phyloP scores from a whole-genome alignment of 2,113 vertebrate species.

The Dipodomys spectabilis region DNA sequence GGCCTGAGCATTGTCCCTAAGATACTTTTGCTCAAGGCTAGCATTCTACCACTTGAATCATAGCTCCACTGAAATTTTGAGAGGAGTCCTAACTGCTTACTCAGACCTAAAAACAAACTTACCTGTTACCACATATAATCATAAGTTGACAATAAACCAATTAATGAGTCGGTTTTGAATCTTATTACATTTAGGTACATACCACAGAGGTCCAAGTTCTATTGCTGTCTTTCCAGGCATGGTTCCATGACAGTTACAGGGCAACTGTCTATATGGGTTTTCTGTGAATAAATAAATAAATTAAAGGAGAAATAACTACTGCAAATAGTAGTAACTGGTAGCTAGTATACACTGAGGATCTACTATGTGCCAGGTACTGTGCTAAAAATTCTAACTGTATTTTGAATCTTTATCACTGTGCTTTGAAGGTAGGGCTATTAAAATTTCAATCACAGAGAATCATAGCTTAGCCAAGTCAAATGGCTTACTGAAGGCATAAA shows the following conservation, averaged over 20 bases:
- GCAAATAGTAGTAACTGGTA: not conserved
- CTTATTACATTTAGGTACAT: conserved; percentile 63
- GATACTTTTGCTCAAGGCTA: too few species aligned
- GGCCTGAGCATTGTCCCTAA: too few species aligned
- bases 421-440: conserved; percentile 32
- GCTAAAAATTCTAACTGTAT: conserved; percentile 23
- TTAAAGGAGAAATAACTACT: conserved; percentile 45
- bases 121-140: not conserved
- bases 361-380: conserved; percentile 62
- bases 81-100: conserved; percentile 15
- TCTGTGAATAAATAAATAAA: conserved; percentile 82
- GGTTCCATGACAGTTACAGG: conserved; percentile 94
- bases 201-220: conserved; percentile 97
- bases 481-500: not conserved
- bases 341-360: conserved; percentile 57
- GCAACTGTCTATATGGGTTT: conserved; percentile 92
- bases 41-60: too few species aligned
- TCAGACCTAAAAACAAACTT: not conserved
- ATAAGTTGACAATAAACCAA: not conserved
- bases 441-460: conserved; percentile 39
- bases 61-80: not conserved
- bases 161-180: not conserved
- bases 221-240: conserved; percentile 97
- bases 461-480: conserved; percentile 49
- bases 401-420: conserved; percentile 44